A percentile compares a stretch with the other conserved stretches of the same genome.
Evolutionary conservation across 2,113 vertebrate species (phyloP).

Genomic region (Callocephalon fimbriatum): DNA sequence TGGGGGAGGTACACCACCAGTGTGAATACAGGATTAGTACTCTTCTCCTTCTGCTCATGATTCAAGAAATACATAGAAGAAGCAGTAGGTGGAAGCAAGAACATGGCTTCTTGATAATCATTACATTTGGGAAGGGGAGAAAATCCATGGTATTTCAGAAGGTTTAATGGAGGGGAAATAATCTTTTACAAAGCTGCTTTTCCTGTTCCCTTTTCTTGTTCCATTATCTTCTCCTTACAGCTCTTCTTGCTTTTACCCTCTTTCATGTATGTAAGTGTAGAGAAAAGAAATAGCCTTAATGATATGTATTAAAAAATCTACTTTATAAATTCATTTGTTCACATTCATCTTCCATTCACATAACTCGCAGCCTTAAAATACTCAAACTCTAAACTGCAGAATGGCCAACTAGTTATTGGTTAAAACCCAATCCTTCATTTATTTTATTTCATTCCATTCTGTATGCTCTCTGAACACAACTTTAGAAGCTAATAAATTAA

Average conservation of each 20-base stretch:
- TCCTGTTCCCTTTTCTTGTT: neutral
- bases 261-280: neutral
- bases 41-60: neutral
- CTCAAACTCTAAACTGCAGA: constrained; percentile 35
- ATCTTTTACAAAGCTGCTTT: neutral
- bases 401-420: constrained; percentile 21
- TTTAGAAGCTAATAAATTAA: constrained; percentile 71
- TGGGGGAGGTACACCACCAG: neutral
- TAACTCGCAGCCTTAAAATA: constrained; percentile 26
- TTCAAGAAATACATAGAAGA: neutral
- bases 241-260: neutral
- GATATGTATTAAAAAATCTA: constrained; percentile 37
- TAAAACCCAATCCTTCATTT: constrained; percentile 2
- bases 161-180: neutral
- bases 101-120: neutral
- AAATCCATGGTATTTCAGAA: neutral
- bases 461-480: constrained; percentile 37
- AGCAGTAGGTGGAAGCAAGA: neutral
- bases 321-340: constrained; percentile 61
- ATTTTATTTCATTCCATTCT: constrained; percentile 54
- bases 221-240: neutral
- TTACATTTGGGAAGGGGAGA: neutral
- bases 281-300: constrained; percentile 27
- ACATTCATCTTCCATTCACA: neutral
- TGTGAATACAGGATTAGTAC: neutral